These are phyloP conservation scores for Gobionotothen gibberifrons DNA, from an alignment of 2,797 vertebrate species.

Conservation along the genomic window DNA sequence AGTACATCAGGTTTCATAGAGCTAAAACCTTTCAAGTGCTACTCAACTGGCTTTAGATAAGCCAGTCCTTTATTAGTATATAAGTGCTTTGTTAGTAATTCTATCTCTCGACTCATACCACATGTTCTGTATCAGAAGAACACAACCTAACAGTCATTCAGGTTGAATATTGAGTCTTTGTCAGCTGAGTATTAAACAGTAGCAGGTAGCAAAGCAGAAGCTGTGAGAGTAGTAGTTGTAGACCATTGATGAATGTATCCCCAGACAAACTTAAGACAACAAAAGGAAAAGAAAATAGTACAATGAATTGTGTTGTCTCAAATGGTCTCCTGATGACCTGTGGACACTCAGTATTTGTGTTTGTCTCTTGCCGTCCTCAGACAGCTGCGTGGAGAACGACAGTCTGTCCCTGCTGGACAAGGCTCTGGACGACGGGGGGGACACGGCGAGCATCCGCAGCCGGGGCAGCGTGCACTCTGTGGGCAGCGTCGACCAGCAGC, in stretches of 20 bases:
- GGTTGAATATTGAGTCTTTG: neutral
- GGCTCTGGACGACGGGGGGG: constrained; percentile 88
- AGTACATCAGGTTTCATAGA: too few relatives aligned
- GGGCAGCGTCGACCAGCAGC: constrained; percentile 84
- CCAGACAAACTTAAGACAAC: neutral
- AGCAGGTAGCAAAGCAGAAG: too few relatives aligned
- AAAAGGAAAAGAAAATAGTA: too few relatives aligned
- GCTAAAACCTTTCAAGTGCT: too few relatives aligned
- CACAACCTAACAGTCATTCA: neutral
- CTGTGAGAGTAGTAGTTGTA: too few relatives aligned
- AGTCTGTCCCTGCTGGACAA: constrained; percentile 94
- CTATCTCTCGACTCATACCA: too few relatives aligned
- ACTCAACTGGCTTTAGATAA: too few relatives aligned
- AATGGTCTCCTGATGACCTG: neutral
- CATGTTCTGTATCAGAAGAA: too few relatives aligned
- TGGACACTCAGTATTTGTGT: neutral
- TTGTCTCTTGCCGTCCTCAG: constrained; percentile 69
- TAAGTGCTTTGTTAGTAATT: too few relatives aligned
- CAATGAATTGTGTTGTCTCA: neutral
- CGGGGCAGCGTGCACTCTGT: constrained; percentile 88
- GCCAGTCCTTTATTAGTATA: too few relatives aligned
- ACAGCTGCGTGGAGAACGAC: constrained; percentile 96
- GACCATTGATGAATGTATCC: too few relatives aligned
- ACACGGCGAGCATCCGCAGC: constrained; percentile 90
- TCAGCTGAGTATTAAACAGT: neutral